These are phyloP conservation scores for Malthinus seriepunctatus DNA, from an alignment of 2,888 invertebrate species.

Conservation along the genomic window DNA sequence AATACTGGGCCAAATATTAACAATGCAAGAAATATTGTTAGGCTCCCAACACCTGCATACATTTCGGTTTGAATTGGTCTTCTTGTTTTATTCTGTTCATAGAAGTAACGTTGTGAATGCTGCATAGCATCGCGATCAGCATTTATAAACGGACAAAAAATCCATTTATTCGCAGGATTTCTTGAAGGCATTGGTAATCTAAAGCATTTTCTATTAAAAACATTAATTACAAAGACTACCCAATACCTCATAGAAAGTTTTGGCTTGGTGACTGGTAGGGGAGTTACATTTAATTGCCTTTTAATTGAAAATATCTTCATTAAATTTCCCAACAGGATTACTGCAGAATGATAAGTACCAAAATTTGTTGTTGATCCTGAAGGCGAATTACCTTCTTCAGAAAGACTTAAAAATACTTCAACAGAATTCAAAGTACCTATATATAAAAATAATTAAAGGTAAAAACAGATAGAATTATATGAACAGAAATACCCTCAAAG, in stretches of 20 bases:
- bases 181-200: constrained; percentile 39
- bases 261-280: constrained; percentile 65
- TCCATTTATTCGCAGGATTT: too few relatives aligned
- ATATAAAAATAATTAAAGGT: not conserved
- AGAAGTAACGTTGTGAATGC: constrained; percentile 78
- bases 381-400: constrained; percentile 38
- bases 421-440: constrained; percentile 75
- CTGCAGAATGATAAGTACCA: constrained; percentile 88
- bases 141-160: constrained; percentile 70
- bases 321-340: constrained; percentile 66
- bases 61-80: constrained; percentile 80
- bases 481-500: constrained; percentile 64
- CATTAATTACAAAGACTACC: too few relatives aligned
- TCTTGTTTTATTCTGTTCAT: constrained; percentile 63
- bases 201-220: too few relatives aligned
- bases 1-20: constrained; percentile 56
- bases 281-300: constrained; percentile 64
- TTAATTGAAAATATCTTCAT: not conserved
- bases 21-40: constrained; percentile 62
- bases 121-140: constrained; percentile 81
- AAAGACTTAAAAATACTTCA: constrained; percentile 67
- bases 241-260: constrained; percentile 58
- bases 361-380: constrained; percentile 65
- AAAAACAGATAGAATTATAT: not conserved
- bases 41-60: constrained; percentile 58